Conservation (phyloP, 2,797 vertebrate genomes). For the Craterocephalus amniculus region DNA sequence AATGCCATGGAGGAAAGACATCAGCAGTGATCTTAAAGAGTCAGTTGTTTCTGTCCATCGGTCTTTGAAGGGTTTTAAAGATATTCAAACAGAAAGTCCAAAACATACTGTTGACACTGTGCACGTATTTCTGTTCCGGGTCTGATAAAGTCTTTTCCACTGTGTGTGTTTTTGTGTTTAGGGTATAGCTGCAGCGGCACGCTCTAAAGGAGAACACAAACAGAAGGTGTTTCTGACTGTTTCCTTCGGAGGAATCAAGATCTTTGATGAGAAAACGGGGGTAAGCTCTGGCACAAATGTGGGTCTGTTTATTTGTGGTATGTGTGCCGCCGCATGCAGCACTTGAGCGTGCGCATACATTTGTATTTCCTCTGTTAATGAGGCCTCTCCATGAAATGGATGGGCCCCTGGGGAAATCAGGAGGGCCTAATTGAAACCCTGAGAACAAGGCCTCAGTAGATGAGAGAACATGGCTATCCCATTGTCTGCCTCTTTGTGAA, state of each 20-base stretch:
- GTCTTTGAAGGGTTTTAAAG: background rate
- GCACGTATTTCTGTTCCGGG: constrained; percentile 9
- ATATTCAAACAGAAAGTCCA: background rate
- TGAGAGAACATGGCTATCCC: constrained; percentile 72
- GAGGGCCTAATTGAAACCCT: constrained; percentile 81
- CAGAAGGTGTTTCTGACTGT: constrained; percentile 98
- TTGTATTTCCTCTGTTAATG: constrained; percentile 75
- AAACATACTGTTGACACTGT: background rate
- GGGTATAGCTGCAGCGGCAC: constrained; percentile 93
- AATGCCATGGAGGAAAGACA: background rate
- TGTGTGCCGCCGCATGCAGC: constrained; percentile 1
- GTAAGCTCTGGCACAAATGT: constrained; percentile 82
- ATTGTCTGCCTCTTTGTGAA: constrained; percentile 67
- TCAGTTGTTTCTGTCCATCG: background rate
- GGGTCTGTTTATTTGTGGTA: constrained; percentile 22
- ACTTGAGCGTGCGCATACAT: constrained; percentile 22
- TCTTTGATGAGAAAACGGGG: constrained; percentile 99
- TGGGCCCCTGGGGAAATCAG: constrained; percentile 78
- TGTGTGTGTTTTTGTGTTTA: constrained; percentile 65
- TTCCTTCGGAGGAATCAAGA: constrained; percentile 99
- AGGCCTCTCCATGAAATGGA: constrained; percentile 71
- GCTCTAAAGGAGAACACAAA: constrained; percentile 99
- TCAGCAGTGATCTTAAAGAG: background rate
- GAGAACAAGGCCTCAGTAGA: constrained; percentile 76
- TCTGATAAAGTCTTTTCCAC: constrained; percentile 27